phyloP scores from a whole-genome alignment of 2,113 vertebrate genomes.

The Romanogobio albipinnatus region DNA sequence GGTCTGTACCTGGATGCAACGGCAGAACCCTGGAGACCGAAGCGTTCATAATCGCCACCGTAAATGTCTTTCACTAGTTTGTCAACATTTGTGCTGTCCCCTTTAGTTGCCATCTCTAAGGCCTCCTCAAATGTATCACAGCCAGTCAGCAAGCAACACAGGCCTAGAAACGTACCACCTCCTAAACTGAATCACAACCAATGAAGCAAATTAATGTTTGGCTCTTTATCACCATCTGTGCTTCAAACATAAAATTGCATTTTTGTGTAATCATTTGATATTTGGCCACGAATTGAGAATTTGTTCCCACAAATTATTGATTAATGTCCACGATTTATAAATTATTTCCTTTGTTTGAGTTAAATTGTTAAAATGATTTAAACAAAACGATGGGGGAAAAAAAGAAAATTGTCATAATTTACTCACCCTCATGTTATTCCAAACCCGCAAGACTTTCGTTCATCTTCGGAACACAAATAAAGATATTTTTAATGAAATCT shows the following conservation, averaged over 20 bases:
- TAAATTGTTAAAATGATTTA: too few species aligned
- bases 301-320: too few species aligned
- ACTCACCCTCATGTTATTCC: too few species aligned
- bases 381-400: too few species aligned
- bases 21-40: constrained; percentile 85
- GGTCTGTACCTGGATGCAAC: constrained; percentile 83
- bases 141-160: constrained; percentile 88
- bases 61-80: constrained; percentile 91
- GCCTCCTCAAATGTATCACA: constrained; percentile 90
- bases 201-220: background rate
- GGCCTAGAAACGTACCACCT: constrained; percentile 88
- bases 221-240: background rate
- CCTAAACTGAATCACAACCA: constrained; percentile 76
- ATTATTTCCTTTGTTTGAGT: too few species aligned
- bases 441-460: too few species aligned
- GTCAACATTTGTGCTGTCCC: constrained; percentile 90
- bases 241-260: background rate
- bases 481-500: too few species aligned
- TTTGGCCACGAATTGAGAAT: background rate
- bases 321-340: too few species aligned
- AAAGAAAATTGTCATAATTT: too few species aligned
- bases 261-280: background rate
- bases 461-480: too few species aligned
- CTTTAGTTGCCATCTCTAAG: constrained; percentile 87
- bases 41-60: constrained; percentile 87